Evolutionary conservation across 2,888 invertebrate genomes (phyloP), one percentile per base, ranked within the genome.

Genomic region (Stenichneumon culpator): DNA sequence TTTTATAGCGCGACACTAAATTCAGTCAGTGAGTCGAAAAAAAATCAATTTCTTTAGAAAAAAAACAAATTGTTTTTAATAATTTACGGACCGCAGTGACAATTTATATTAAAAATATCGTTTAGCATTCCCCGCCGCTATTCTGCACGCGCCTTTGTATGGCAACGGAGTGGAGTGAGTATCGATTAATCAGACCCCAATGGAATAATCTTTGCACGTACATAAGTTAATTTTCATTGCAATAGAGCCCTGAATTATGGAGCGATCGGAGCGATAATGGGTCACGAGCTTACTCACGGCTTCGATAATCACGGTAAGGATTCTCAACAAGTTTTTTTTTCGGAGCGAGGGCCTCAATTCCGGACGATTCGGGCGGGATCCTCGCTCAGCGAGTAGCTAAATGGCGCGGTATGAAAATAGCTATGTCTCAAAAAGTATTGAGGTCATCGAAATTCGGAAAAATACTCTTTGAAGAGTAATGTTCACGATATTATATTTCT

Each of bases 201-300:
- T 25, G 57, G 3, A 57, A 57, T 57, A 57, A 3, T 22, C 7
- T 57, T 57, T 25, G 22, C 11, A 63, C 67, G 11, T 44, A 72
- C 57, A 11, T 39, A 52, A 69, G 52, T n/a, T 32, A 14, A 16
- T 25, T 22, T 78, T 77, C 36, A 70, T 57, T 57, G 5, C 91
- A 93, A 65, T 93, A 96, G 96, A 90, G 96, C 96, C 0, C 95
- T 97, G 79, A 97, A 97, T 94, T 97, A 97, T 92, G 97, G 97
- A 73, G 97, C 97, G 0, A 96, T 97, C 89, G 97, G 97, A 82
- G 97, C 97, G 82, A 97, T 97, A 88, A 97, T 97, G 95, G 97
- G 97, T 11, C 97, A 97, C 91, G 97, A 97, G 94, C 96, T 97
- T 47, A 97, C 97, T 0, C 97, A 97, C 91, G 97, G 97, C 69